Evolutionary conservation across 2,797 vertebrate species (phyloP), one percentile per base, ranked within the genome.

Genomic region (Peromyscus nudipes): DNA sequence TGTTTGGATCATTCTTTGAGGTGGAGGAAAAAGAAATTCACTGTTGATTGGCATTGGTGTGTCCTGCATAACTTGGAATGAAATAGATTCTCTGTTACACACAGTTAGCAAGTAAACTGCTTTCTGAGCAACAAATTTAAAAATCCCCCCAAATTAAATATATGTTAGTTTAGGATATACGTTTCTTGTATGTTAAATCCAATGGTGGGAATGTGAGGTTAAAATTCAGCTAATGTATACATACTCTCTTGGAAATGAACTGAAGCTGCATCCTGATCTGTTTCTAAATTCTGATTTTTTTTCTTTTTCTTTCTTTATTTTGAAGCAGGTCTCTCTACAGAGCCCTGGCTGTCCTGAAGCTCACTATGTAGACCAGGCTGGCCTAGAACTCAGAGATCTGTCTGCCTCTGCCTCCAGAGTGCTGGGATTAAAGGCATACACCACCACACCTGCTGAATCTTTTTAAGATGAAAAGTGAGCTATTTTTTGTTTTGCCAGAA

Each of bases 51-150:
- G 31, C 9, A 77, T 43, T 77, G 64, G 40, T 7, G 43, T 46
- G 37, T 46, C 31, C 43, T 92, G 91, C 11, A 79, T 29, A 94
- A 52, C 19, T 21, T 17, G 29, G 11, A 83, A 86, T 37, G 19
- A 84, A 85, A 89, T 88, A 62, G 46, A 49, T 49, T 67, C 37
- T 86, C 64, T 75, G 3, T 46, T 52, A 67, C 4, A 8, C 79
- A 89, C 34, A 82, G 77, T 88, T 95, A 64, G 37, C 52, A 97
- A 91, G 60, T 57, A 89, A 95, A 21, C 67, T 87, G n/a, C 34
- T 91, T 92, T 90, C 76, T 81, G 34, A 25, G 17, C 23, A 80
- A 71, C n/a, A 92, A 96, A 90, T 86, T 40, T 25, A 94, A 92
- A 86, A 82, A 57, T 37, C 67, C 46, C 37, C 16, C 27, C 91